Evolutionary conservation across 1,140 invertebrate species (phyloP).

Genomic region (Papilio xuthus): DNA sequence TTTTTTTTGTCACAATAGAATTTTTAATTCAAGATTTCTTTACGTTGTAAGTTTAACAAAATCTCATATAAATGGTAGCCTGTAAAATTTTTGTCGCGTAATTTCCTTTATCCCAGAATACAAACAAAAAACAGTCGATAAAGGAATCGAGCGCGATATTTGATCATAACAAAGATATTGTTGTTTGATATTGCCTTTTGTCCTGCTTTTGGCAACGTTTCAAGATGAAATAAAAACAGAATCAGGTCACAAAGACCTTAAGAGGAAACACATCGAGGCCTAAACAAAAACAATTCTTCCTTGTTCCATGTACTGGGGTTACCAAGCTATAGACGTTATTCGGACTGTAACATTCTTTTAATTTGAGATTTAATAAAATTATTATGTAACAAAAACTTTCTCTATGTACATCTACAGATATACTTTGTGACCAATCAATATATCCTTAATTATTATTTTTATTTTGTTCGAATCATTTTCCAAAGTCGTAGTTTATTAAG

Average conservation of each 20-base stretch:
- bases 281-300: conserved; percentile 55
- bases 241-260: conserved; percentile 53
- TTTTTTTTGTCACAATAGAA: too few relatives aligned
- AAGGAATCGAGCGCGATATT: neutral
- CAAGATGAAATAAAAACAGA: conserved; percentile 44
- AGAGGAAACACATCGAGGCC: conserved; percentile 57
- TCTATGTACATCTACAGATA: too few relatives aligned
- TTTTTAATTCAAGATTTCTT: too few relatives aligned
- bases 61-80: neutral
- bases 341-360: neutral
- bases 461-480: too few relatives aligned
- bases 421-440: too few relatives aligned
- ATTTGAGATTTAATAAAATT: neutral
- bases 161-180: conserved; percentile 4
- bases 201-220: conserved; percentile 45
- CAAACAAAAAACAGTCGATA: neutral
- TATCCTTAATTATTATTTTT: too few relatives aligned
- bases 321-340: neutral
- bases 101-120: neutral
- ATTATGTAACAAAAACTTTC: neutral
- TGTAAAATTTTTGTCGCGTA: neutral
- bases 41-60: neutral
- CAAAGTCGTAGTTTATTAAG: too few relatives aligned
- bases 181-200: conserved; percentile 18
- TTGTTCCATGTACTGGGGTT: conserved; percentile 52